Evolutionary conservation across 2,113 vertebrate genomes (phyloP), one percentile per base, ranked within the genome.

Genomic region (Nannospalax galili): DNA sequence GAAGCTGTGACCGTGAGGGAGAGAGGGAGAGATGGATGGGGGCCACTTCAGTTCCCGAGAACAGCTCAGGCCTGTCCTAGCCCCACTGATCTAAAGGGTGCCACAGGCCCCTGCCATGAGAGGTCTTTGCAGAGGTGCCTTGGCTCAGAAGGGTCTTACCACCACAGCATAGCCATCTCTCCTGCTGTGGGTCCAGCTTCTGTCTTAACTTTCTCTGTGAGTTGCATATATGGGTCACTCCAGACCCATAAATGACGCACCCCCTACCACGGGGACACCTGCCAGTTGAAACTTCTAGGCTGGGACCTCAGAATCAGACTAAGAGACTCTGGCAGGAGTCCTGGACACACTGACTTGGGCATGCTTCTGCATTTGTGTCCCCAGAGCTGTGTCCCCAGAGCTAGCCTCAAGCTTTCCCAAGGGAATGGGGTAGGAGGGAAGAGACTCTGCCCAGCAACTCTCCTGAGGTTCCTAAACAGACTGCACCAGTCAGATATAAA

Each of bases 401-500:
- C 64, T 28, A 42, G 37, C 64, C 62, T 45, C 67, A 73, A 78
- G 10, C 30, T 91, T 79, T 48, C 30, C 56, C 2, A 1, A 52
- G 24, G 91, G 24, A 52, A 1, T 42, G 60, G 70, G 19, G 52
- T 58, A 79, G 69, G 37, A 75, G 88, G 72, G 37, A 84, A 15
- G 0, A 48, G 91, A 91, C 62, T 45, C 64, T 64, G 88, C 84
- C 92, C 79, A 12, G 79, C 74, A 37, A 24, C 91, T 69, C 35
- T 73, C 58, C 62, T 0, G 8, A 75, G 37, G 42, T 85, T 80
- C 48, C 72, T 10, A 16, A 35, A 70, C 48, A 14, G 35, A 45
- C 42, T 65, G 81, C 80, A 62, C 58, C 86, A 88, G 64, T 40
- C 67, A 90, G 85, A 78, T 78, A 62, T 60, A 67, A 91, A 88